Evolutionary conservation across 2,113 vertebrate genomes (phyloP).

Genomic region (Oncorhynchus mykiss): DNA sequence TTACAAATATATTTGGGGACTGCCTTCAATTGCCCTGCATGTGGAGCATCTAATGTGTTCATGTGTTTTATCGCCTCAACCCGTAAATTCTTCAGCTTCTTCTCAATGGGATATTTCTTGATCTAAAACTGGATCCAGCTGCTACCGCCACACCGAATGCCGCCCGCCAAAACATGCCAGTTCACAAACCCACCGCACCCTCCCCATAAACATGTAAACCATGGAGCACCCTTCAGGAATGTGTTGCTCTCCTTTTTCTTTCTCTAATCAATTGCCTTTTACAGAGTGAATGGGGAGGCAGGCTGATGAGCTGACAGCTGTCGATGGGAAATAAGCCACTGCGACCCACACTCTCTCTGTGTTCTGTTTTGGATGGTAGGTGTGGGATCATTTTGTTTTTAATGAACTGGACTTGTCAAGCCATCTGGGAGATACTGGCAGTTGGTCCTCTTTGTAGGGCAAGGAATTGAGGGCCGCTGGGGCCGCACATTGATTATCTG

Average conservation of each 20-base stretch:
- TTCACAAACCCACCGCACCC: conserved; percentile 3
- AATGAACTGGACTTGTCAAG: conserved; percentile 63
- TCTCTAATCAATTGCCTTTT: conserved; percentile 49
- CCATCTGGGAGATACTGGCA: conserved; percentile 47
- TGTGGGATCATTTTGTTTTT: conserved; percentile 46
- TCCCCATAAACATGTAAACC: conserved; percentile 9
- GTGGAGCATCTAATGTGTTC: not conserved
- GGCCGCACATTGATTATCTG: conserved; percentile 57
- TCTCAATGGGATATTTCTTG: too few species aligned
- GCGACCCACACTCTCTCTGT: conserved; percentile 23
- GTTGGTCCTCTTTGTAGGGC: conserved; percentile 35
- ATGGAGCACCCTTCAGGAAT: not conserved
- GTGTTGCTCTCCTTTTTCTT: conserved; percentile 11
- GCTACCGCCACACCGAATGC: not conserved
- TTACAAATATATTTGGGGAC: too few species aligned
- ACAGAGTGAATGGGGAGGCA: conserved; percentile 31
- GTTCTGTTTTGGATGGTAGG: conserved; percentile 29
- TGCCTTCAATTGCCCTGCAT: too few species aligned
- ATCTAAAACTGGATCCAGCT: not conserved
- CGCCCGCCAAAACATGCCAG: conserved; percentile 1
- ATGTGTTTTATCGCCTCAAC: too few species aligned
- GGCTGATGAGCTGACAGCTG: conserved; percentile 66
- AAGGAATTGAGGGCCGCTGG: conserved; percentile 40
- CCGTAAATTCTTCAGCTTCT: not conserved
- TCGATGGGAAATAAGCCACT: conserved; percentile 57